These are phyloP conservation scores for Mastomys coucha DNA, from an alignment of 2,113 vertebrate species.

Conservation along the genomic window DNA sequence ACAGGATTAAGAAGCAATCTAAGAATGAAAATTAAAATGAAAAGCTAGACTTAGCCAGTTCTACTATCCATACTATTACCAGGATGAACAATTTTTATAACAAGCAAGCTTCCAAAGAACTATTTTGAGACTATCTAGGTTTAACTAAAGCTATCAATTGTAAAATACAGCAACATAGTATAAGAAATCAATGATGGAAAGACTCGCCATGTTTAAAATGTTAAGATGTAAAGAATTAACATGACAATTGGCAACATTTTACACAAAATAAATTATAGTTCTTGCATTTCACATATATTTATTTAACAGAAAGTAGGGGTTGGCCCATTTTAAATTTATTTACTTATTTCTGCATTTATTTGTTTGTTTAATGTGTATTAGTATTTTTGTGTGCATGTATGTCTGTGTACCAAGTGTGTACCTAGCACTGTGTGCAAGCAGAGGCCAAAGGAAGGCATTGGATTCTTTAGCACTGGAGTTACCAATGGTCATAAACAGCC, in stretches of 20 bases:
- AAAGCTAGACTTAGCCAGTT: neutral
- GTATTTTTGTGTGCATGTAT: neutral
- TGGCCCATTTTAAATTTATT: neutral
- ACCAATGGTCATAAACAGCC: neutral
- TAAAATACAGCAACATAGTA: neutral
- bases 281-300: neutral
- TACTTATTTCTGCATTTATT: neutral
- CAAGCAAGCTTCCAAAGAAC: neutral
- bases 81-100: neutral
- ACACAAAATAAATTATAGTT: neutral
- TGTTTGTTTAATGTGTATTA: neutral
- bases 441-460: neutral
- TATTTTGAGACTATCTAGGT: neutral
- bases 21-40: slow-evolving; percentile 27
- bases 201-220: neutral
- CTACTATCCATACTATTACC: neutral
- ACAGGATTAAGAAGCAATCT: slow-evolving; percentile 14
- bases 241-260: slow-evolving; percentile 10
- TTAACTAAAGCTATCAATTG: neutral
- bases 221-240: neutral
- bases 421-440: neutral
- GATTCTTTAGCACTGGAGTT: neutral
- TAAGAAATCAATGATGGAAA: slow-evolving; percentile 31
- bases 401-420: neutral
- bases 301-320: neutral